phyloP scores from a whole-genome alignment of 23 tunicate species.

The Oikopleura dioica region DNA sequence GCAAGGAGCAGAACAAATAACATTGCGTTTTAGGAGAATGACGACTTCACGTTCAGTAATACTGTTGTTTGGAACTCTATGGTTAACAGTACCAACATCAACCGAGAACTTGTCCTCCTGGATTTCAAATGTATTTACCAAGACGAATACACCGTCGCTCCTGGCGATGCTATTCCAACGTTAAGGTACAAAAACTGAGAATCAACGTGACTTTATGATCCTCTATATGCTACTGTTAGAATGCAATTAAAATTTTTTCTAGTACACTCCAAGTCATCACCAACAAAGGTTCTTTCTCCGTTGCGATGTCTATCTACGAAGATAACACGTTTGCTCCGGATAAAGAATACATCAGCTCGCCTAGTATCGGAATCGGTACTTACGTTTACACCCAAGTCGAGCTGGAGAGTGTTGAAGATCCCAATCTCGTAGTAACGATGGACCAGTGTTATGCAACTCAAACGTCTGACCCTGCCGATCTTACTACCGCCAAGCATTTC shows the following conservation, averaged over 20 bases:
- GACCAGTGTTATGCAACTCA: constrained; percentile 81
- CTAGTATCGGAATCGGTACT: constrained; percentile 41
- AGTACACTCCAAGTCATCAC: constrained; percentile 52
- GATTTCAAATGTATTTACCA: constrained; percentile 91
- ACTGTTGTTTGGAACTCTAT: constrained; percentile 85
- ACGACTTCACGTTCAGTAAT: constrained; percentile 90
- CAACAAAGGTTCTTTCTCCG: constrained; percentile 51
- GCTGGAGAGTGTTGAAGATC: constrained; percentile 22
- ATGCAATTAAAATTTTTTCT: background rate
- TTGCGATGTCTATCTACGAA: constrained; percentile 49
- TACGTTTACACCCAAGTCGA: constrained; percentile 82
- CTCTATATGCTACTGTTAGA: background rate
- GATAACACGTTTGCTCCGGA: constrained; percentile 31
- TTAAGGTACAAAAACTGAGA: constrained; percentile 18
- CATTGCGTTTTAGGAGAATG: constrained; percentile 1
- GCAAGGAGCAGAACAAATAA: constrained; percentile 16
- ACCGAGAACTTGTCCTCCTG: constrained; percentile 63
- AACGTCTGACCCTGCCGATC: constrained; percentile 75
- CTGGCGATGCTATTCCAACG: constrained; percentile 36
- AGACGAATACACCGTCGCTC: constrained; percentile 57
- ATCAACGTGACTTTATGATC: background rate
- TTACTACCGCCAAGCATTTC: constrained; percentile 62
- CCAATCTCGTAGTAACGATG: constrained; percentile 49
- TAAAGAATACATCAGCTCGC: constrained; percentile 39
- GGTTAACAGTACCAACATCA: constrained; percentile 46